A percentile compares a stretch with the other conserved stretches of the same genome.
phyloP scores from a whole-genome alignment of 1,140 invertebrate genomes.

The Archivesica marissinica region DNA sequence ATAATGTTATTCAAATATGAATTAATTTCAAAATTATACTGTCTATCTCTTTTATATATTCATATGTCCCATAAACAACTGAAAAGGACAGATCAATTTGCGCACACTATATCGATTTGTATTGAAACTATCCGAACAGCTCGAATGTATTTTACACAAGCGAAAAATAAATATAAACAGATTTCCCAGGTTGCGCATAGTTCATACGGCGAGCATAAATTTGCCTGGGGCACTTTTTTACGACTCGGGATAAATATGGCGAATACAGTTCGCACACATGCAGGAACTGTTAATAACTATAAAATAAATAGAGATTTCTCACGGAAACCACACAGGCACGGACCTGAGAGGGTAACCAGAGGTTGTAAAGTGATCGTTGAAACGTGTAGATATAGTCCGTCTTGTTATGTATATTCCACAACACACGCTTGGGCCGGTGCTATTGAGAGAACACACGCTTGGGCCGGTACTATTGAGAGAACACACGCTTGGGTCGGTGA shows the following conservation, averaged over 20 bases:
- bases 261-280: slow-evolving; percentile 20
- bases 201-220: neutral
- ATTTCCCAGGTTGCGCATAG: slow-evolving; percentile 19
- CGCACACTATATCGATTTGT: neutral
- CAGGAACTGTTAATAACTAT: neutral
- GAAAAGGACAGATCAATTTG: neutral
- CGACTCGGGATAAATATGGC: neutral
- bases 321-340: too few species aligned
- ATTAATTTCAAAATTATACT: neutral
- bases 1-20: neutral
- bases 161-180: slow-evolving; percentile 33
- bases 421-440: too few species aligned
- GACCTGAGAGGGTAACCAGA: too few species aligned
- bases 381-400: too few species aligned
- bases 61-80: neutral
- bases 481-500: too few species aligned
- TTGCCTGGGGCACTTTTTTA: neutral
- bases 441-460: too few species aligned
- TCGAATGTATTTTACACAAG: slow-evolving; percentile 28
- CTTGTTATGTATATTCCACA: too few species aligned
- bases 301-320: neutral
- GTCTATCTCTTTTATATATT: neutral
- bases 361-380: too few species aligned
- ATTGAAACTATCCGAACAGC: neutral
- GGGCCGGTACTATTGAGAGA: too few species aligned